Conservation (phyloP, 2,113 vertebrate genomes). For the Melanocharis versteri region DNA sequence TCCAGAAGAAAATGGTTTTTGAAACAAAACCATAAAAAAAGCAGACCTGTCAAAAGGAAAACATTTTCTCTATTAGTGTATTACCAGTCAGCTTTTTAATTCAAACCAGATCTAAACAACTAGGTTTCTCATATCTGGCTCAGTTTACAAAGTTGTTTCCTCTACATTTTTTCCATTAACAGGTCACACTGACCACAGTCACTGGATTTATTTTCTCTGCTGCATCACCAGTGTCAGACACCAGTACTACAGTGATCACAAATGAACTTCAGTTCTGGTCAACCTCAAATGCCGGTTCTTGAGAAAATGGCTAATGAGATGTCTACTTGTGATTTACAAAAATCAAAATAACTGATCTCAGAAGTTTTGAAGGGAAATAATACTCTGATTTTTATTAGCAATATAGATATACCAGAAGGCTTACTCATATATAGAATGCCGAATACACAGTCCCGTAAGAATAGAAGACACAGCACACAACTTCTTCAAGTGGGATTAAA, state of each 20-base stretch:
- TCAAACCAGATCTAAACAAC: not conserved
- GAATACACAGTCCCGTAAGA: not conserved
- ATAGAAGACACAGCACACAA: not conserved
- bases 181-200: not conserved
- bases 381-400: not conserved
- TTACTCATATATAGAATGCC: not conserved
- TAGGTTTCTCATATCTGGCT: not conserved
- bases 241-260: not conserved
- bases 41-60: constrained; percentile 79
- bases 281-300: not conserved
- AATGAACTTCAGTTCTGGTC: not conserved
- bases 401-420: not conserved
- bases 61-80: constrained; percentile 18
- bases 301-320: not conserved
- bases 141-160: not conserved
- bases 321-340: not conserved
- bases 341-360: not conserved
- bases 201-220: not conserved
- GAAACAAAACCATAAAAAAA: constrained; percentile 91
- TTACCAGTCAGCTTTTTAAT: not conserved
- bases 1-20: constrained; percentile 97
- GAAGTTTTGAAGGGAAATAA: not conserved
- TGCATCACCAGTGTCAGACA: not conserved
- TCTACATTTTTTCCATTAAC: not conserved
- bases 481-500: not conserved